Conservation (phyloP, 2,888 invertebrate species). For the Parthenolecanium corni region DNA sequence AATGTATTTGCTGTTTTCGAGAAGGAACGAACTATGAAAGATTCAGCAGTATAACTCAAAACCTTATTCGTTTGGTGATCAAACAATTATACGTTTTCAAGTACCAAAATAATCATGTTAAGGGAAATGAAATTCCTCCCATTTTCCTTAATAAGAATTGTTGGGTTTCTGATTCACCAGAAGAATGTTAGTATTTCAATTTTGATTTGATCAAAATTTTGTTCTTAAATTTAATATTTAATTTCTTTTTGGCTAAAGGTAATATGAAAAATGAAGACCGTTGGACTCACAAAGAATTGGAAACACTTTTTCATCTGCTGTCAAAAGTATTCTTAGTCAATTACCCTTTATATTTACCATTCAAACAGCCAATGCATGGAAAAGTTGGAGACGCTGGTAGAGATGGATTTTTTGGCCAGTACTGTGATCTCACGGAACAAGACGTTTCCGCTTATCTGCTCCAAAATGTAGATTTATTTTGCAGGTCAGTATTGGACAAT, state of each 20-base stretch:
- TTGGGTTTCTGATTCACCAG: conserved; percentile 10
- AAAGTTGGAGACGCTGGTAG: conserved; percentile 71
- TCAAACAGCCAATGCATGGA: conserved; percentile 47
- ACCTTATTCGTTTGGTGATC: conserved; percentile 70
- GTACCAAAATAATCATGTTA: conserved; percentile 44
- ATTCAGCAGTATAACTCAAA: conserved; percentile 77
- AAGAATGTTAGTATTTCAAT: not conserved
- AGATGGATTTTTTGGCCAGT: conserved; percentile 70
- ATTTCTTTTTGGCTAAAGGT: not conserved
- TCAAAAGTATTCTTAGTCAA: conserved; percentile 78
- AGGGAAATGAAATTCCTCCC: conserved; percentile 35
- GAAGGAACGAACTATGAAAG: conserved; percentile 86
- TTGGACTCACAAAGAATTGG: conserved; percentile 74
- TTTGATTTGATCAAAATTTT: not conserved
- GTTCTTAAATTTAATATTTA: not conserved
- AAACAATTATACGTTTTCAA: conserved; percentile 66
- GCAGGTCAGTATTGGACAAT: conserved; percentile 46
- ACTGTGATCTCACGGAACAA: conserved; percentile 85
- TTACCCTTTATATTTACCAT: conserved; percentile 65
- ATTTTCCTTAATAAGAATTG: conserved; percentile 23
- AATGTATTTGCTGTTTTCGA: conserved; percentile 90
- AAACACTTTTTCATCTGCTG: conserved; percentile 74
- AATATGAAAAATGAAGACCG: conserved; percentile 32
- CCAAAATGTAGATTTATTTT: conserved; percentile 85
- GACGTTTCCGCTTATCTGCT: conserved; percentile 83